These are phyloP conservation scores for Psix sp. DNA, from an alignment of 1,140 invertebrate species.

Conservation along the genomic window DNA sequence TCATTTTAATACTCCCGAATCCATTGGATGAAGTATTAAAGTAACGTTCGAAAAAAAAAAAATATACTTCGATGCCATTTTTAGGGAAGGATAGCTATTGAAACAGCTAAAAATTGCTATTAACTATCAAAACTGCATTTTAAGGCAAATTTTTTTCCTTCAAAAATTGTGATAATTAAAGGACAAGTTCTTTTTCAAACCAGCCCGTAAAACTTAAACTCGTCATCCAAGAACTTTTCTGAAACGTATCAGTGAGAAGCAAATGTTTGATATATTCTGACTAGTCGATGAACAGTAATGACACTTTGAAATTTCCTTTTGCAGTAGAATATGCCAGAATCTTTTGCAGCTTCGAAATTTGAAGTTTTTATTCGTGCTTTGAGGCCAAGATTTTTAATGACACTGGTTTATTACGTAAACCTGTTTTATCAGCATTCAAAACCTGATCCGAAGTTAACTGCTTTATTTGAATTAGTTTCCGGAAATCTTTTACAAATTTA, in stretches of 20 bases:
- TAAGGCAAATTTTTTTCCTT: background rate
- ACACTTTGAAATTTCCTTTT: background rate
- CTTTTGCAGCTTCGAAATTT: background rate
- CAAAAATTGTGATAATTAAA: constrained; percentile 1
- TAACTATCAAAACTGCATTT: background rate
- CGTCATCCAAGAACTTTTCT: constrained; percentile 29
- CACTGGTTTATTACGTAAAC: background rate
- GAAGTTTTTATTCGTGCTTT: background rate
- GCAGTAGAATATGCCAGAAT: constrained; percentile 4
- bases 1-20: background rate
- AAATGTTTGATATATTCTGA: constrained; percentile 6
- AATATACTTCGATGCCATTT: background rate
- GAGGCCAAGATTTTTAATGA: constrained; percentile 4
- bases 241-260: constrained; percentile 7
- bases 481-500: background rate
- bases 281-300: constrained; percentile 7
- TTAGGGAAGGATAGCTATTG: background rate
- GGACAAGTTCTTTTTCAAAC: constrained; percentile 38
- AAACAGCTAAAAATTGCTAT: background rate
- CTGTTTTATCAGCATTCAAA: constrained; percentile 13
- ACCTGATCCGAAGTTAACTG: background rate
- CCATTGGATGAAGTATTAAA: background rate
- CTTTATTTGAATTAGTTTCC: background rate
- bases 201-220: constrained; percentile 17
- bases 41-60: background rate